Evolutionary conservation across 2,888 invertebrate species (phyloP).

Genomic region (Pyrrhosoma nymphula): DNA sequence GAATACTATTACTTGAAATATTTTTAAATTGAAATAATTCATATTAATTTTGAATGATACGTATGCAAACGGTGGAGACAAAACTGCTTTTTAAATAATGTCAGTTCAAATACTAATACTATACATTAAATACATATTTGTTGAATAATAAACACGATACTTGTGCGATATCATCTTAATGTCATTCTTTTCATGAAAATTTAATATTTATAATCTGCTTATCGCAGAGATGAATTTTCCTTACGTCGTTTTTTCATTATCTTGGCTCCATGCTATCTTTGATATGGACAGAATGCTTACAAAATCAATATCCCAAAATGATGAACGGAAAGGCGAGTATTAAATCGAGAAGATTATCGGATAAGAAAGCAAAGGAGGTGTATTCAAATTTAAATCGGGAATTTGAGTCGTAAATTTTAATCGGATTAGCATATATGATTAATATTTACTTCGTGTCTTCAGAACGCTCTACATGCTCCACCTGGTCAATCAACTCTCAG

Average conservation of each 20-base stretch:
- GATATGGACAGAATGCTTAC: not conserved
- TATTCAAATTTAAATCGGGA: not conserved
- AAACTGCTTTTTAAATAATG: too few relatives aligned
- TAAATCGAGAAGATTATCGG: not conserved
- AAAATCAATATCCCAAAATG: not conserved
- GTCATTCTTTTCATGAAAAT: not conserved
- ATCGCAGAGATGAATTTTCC: not conserved
- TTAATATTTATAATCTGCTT: not conserved
- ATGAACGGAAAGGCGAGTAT: not conserved
- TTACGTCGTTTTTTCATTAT: not conserved
- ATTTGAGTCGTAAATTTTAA: not conserved
- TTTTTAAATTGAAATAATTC: too few relatives aligned
- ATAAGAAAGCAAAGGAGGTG: not conserved
- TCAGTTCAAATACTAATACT: too few relatives aligned
- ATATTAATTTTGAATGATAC: too few relatives aligned
- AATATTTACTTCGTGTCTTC: not conserved
- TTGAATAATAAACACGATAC: not conserved
- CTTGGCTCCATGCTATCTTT: not conserved
- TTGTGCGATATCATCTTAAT: not conserved
- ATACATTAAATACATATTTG: too few relatives aligned
- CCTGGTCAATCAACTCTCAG: too few relatives aligned
- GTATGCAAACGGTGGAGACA: too few relatives aligned
- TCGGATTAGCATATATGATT: not conserved
- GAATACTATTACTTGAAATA: too few relatives aligned
- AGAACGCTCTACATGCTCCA: too few relatives aligned